These are phyloP conservation scores for Heterodera carotae DNA, from an alignment of 1,140 invertebrate genomes.

Conservation along the genomic window DNA sequence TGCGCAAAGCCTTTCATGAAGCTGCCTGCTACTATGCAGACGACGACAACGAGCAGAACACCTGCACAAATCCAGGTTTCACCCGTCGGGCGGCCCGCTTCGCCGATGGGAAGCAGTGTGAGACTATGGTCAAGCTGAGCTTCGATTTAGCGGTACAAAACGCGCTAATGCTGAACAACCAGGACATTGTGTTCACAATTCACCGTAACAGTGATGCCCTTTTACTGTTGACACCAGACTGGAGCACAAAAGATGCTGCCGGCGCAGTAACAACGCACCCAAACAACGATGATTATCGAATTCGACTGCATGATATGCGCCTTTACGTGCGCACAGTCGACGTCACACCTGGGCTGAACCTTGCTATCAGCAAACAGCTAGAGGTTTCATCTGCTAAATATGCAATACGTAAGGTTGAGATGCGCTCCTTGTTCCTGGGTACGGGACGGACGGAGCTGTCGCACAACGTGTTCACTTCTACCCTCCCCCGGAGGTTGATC, in stretches of 20 bases:
- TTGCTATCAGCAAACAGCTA: conserved; percentile 29
- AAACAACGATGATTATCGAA: conserved; percentile 19
- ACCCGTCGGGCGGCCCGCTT: background rate
- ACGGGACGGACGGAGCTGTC: conserved; percentile 24
- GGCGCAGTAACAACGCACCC: too few relatives aligned
- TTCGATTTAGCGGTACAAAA: conserved; percentile 31
- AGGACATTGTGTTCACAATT: conserved; percentile 34
- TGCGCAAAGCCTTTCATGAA: background rate
- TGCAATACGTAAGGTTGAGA: conserved; percentile 25
- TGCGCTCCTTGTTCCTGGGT: conserved; percentile 8
- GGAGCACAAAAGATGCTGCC: background rate
- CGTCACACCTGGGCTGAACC: conserved; percentile 11
- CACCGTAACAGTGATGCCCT: conserved; percentile 7
- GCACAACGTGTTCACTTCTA: conserved; percentile 20
- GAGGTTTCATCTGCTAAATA: conserved; percentile 24
- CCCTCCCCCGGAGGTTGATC: conserved; percentile 16
- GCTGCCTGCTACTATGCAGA: background rate
- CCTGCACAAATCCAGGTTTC: background rate
- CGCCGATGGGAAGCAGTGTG: background rate
- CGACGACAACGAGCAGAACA: background rate
- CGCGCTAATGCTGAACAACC: conserved; percentile 30
- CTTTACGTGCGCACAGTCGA: conserved; percentile 23
- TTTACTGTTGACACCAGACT: background rate
- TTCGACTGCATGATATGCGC: conserved; percentile 22
- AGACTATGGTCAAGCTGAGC: conserved; percentile 9